phyloP scores from a whole-genome alignment of 2,113 vertebrate species.

The Gallinago media region DNA sequence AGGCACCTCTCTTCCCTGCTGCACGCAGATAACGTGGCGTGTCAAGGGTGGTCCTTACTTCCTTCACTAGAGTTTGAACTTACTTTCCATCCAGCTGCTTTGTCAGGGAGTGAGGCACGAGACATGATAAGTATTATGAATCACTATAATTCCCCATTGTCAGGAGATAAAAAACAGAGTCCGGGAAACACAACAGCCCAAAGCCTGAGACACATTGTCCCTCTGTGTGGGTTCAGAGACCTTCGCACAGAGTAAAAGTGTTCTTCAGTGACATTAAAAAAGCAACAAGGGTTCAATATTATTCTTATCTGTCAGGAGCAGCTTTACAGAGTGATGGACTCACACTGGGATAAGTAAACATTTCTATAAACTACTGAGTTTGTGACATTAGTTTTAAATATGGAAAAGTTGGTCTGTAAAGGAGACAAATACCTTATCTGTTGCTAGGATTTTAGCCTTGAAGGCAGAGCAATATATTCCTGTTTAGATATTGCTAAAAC shows the following conservation, averaged over 20 bases:
- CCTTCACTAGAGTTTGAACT: background rate
- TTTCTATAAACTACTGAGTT: background rate
- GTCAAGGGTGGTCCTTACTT: background rate
- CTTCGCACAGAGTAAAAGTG: background rate
- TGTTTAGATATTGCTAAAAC: background rate
- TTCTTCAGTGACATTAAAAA: background rate
- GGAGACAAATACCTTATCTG: background rate
- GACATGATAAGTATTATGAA: background rate
- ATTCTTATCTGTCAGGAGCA: constrained; percentile 13
- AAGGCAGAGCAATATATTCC: background rate
- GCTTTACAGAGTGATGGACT: background rate
- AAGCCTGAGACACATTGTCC: background rate
- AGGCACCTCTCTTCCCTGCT: background rate
- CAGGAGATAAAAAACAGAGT: background rate
- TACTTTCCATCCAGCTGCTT: background rate
- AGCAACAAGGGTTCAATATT: background rate
- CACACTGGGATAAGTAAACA: background rate
- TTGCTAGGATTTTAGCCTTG: background rate
- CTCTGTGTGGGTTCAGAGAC: background rate
- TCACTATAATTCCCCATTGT: background rate
- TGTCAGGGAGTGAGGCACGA: background rate
- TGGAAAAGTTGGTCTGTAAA: background rate
- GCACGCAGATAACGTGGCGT: rapidly evolving
- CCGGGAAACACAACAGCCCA: background rate
- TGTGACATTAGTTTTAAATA: background rate